phyloP scores from a whole-genome alignment of 2,797 vertebrate genomes.

The Mormyrus hasselquistii region DNA sequence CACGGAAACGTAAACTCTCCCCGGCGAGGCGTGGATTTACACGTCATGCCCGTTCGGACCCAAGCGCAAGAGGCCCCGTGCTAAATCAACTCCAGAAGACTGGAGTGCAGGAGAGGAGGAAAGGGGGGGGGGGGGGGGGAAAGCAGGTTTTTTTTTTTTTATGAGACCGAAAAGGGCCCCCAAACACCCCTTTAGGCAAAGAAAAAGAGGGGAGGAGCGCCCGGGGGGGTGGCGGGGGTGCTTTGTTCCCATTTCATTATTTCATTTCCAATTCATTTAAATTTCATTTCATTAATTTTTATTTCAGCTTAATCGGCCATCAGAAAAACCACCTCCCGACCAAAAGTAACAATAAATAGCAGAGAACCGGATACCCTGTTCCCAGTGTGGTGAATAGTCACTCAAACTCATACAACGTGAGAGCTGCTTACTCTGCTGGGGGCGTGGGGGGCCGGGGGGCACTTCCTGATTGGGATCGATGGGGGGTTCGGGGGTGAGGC shows the following conservation, averaged over 20 bases:
- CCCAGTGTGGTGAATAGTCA: neutral
- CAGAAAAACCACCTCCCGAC: neutral
- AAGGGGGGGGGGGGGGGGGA: constrained; percentile 10
- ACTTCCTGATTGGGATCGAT: constrained; percentile 97
- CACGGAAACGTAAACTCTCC: constrained; percentile 31
- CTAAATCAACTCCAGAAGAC: constrained; percentile 55
- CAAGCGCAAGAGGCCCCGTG: constrained; percentile 40
- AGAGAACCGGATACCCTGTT: neutral
- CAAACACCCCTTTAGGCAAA: too few relatives aligned
- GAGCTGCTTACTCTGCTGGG: constrained; percentile 78
- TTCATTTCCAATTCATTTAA: neutral
- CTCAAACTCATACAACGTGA: neutral
- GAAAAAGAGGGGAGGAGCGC: too few relatives aligned
- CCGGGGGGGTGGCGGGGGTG: too few relatives aligned
- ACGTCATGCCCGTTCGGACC: constrained; percentile 36
- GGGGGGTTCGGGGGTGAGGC: constrained; percentile 89
- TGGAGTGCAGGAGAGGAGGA: constrained; percentile 27
- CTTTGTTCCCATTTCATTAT: neutral
- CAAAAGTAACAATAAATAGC: neutral
- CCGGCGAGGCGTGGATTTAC: constrained; percentile 38
- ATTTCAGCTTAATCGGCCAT: neutral
- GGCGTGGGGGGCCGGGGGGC: constrained; percentile 84
- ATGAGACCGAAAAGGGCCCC: too few relatives aligned
- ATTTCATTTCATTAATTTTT: neutral
- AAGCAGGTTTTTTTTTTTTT: too few relatives aligned